A percentile compares a stretch with the other conserved stretches of the same genome.
phyloP scores from a whole-genome alignment of 2,888 invertebrate genomes.

The Halictus quadricinctus region DNA sequence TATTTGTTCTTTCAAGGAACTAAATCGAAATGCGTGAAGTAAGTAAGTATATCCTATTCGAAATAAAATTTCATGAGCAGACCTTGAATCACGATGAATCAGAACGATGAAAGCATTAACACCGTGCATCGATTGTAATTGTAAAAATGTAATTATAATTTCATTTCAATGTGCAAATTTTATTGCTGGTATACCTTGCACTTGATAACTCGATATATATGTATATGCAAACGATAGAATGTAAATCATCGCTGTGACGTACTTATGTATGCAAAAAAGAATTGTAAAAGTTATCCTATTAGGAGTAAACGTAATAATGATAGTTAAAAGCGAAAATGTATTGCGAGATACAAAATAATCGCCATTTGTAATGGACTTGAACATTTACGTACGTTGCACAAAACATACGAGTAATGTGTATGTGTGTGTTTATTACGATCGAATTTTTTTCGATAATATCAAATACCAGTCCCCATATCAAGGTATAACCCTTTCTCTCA shows the following conservation, averaged over 20 bases:
- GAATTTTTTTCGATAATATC: constrained; percentile 18
- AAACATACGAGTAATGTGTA: constrained; percentile 28
- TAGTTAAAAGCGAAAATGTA: constrained; percentile 20
- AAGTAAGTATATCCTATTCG: constrained; percentile 9
- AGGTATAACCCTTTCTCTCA: neutral
- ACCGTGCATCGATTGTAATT: constrained; percentile 21
- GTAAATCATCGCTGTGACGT: neutral
- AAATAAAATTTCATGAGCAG: neutral
- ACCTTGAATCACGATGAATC: neutral
- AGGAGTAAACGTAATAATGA: neutral
- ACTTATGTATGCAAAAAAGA: neutral
- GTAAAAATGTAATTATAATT: constrained; percentile 5
- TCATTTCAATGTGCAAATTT: neutral
- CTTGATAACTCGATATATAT: neutral
- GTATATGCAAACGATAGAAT: neutral
- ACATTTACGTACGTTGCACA: constrained; percentile 26
- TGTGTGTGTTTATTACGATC: constrained; percentile 33
- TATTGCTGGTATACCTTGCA: constrained; percentile 11
- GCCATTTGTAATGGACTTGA: constrained; percentile 56
- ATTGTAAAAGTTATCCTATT: neutral
- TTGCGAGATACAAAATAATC: constrained; percentile 47
- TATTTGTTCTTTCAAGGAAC: constrained; percentile 14
- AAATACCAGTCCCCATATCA: neutral
- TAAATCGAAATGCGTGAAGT: constrained; percentile 18
- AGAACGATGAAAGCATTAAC: neutral